Base-by-base conservation (phyloP, 2,888 invertebrate species). In the Lepeophtheirus nordmannii region DNA sequence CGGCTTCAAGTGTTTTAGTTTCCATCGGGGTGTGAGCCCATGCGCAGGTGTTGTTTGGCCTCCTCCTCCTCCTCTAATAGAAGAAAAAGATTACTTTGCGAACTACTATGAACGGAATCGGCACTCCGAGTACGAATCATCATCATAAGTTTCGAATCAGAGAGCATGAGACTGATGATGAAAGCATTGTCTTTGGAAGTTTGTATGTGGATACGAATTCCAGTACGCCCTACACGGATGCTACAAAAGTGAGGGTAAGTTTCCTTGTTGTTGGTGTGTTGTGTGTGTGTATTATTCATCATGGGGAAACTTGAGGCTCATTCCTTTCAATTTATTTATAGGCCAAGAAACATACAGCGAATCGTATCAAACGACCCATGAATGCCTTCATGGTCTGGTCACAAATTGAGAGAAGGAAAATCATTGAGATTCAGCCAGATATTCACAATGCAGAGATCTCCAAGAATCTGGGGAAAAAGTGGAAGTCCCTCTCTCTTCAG, bases 341-440 rank as follows among this genome's bases (percentile, higher is more conserved):
- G 90, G 90, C 90, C 22, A 94, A 96, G 81, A 97, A 97, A 81
- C 89, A 91, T 78, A 89, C 88, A 74, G 89, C 93, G 57, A 92
- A 91, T 76, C 96, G 96, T 82, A 91, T 97, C 77, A 97, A 97
- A 79, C 82, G 96, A 74, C 97, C 97, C 67, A 97, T 97, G 96
- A 97, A 97, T 79, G 92, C 93, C 69, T 94, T 94, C 79, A 96
- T 96, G 94, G 94, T 96, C 66, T 96, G 94, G 94, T 91, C 91
- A 70, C 96, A 96, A 78, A 90, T 94, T 72, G 91, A 96, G 75
- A 83, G 96, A 72, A 84, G 92, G 75, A 92, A 93, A 82, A 96
- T 97, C 71, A 91, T 93, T 78, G 91, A 93, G 76, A 83, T 85
- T 69, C 89, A 90, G 66, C 96, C 96, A 1, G 96, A 96, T 74